Base-by-base conservation (phyloP, 2,113 vertebrate genomes). In the Myanophis thanlyinensis region DNA sequence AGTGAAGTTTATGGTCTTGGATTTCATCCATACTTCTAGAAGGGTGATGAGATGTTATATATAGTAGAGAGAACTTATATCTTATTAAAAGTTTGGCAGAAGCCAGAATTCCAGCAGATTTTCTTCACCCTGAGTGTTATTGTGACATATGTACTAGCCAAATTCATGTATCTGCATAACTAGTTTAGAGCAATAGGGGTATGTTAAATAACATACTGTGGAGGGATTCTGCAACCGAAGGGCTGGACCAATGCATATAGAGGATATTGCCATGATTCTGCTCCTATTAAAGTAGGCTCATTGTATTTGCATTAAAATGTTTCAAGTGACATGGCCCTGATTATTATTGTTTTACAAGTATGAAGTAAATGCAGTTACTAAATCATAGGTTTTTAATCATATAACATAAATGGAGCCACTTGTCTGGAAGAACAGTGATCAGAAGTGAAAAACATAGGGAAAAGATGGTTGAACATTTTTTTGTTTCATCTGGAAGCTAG, bases 371-470 rank as follows among this genome's bases (percentile, higher is more conserved):
- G 46, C 27, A 49, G 7, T 87, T 90, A 25, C 2, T 92, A 54
- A 30, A 40, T 91, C 30, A 11, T 92, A 92, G 88, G 94, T 35
- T 92, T 59, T 87, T 35, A 86, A 93, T 90, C 85, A 92, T 94
- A 93, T 40, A 80, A 40, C 35, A 40, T 86, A 86, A 86, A 86
- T 0, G 27, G 25, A 48, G 25, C 13, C 46, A 47, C 47, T 23
- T 89, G 4, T 93, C 90, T 47, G 44, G 54, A 92, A 93, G 91
- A 54, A 49, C 40, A 91, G 25, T 85, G 90, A 9, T 85, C 73
- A 89, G 91, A 91, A 49, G 18, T 87, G 80, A 95, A 53, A 56
- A 90, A 51, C 62, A 92, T 93, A 92, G 52, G 6, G 88, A 85
- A 89, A 62, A 62, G 15, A 89, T 90, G 59, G 51, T 12, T 44